Evolutionary conservation across 2,113 vertebrate species (phyloP), one percentile per base, ranked within the genome.

Genomic region (Peromyscus leucopus): DNA sequence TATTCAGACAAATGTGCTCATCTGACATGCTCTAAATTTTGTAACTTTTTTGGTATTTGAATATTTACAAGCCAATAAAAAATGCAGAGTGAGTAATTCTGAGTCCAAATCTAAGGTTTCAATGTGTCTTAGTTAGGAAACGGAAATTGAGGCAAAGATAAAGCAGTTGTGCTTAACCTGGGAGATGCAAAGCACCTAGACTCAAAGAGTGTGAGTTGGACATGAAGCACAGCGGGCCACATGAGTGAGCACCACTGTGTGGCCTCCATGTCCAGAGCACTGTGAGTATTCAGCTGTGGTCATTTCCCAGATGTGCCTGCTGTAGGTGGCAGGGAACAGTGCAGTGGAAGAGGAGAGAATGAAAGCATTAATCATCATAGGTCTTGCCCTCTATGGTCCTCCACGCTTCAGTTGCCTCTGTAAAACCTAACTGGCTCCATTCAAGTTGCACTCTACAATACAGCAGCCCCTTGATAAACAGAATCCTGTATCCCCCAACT

Each of bases 21-120:
- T 71, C 84, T 89, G 74, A 91, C 48, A 33, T 85, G 71, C 16
- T 89, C 51, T 76, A 92, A 89, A 59, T 59, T 90, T 87, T 79
- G 74, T 69, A 85, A 39, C 21, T 78, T 94, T 55, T 55, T 92
- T 83, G 51, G 63, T 10, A 94, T 69, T 46, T 67, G 24, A 90
- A 83, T 67, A 22, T 10, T 94, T 83, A 67, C 15, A 59, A 57
- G 83, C 28, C 55, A 79, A 76, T 48, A 87, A 46, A 61, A 72
- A 90, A 12, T 5, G 17, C 16, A 46, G 7, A 31, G 24, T 24
- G 31, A 61, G 71, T 67, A 90, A 74, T 61, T 92, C 42, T 90
- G 33, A 92, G 5, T n/a, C 17, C 17, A 8, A 87, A 39, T 12
- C 26, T 80, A 80, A 91, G 63, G 13, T 3, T 67, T 80, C 63